Evolutionary conservation across 2,113 vertebrate species (phyloP), one percentile per base, ranked within the genome.

Genomic region (Phocoena phocoena): DNA sequence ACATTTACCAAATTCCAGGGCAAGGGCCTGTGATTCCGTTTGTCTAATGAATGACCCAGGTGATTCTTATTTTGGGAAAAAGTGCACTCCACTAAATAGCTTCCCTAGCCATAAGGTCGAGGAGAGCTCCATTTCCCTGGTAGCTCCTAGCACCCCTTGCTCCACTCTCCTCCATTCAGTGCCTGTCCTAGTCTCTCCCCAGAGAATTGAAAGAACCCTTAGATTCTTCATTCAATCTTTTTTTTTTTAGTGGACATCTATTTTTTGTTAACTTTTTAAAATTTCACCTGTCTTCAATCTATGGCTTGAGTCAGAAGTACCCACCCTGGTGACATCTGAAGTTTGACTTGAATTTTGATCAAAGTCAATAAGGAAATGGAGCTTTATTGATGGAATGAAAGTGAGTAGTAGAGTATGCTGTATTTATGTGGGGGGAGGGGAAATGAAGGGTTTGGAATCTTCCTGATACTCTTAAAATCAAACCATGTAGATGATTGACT

Each of bases 391-490:
- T 41, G n/a, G n/a, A 83, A 41, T 91, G 58, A 62, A 90, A 95
- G 31, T 70, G 47, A 83, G 15, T 63, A 90, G 71, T 68, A 94
- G 33, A 88, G 1, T 62, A 38, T 36, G 23, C 15, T 76, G 23
- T 74, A 25, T 58, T 97, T 63, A 88, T 50, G n/a, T 74, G 33
- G 31, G 17, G 23, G 26, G 12, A 41, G 9, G 33, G 67, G 36
- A 65, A 7, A 60, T 41, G 1, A 82, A 28, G 10, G 20, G 33
- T 0, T 81, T 81, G 13, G 28, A 77, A 47, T 74, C 60, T 86
- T 92, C 21, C 73, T 44, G 47, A 91, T 38, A 74, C 17, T 89
- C 53, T 94, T 96, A 92, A 89, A 92, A 67, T 93, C 21, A 58
- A 38, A 41, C 6, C 25, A 25, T 63, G n/a, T 65, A 53, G 14